Conservation (phyloP, 2,888 invertebrate genomes). For the Caradrina clavipalpis region DNA sequence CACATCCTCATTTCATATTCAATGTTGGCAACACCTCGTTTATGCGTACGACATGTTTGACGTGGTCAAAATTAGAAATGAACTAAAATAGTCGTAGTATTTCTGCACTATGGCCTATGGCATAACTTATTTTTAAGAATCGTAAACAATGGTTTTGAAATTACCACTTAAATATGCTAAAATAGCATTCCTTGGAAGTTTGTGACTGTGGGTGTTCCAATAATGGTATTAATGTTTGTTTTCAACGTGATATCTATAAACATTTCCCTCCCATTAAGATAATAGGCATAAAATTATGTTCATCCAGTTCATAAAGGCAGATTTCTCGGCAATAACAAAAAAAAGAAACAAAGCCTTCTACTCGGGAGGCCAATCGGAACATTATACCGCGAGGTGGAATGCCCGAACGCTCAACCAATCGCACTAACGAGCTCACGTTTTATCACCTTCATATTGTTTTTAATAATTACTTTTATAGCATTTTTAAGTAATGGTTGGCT, state of each 20-base stretch:
- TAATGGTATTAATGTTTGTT: slow-evolving; percentile 10
- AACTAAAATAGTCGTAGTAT: slow-evolving; percentile 40
- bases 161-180: slow-evolving; percentile 5
- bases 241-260: slow-evolving; percentile 16
- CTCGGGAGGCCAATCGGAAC: slow-evolving; percentile 44
- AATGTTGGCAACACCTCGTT: slow-evolving; percentile 57
- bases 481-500: slow-evolving; percentile 29
- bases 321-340: slow-evolving; percentile 38
- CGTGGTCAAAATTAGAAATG: slow-evolving; percentile 69
- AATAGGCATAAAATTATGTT: slow-evolving; percentile 16
- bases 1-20: slow-evolving; percentile 75
- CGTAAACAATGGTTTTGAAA: slow-evolving; percentile 35
- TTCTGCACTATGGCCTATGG: slow-evolving; percentile 28
- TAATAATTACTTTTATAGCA: slow-evolving; percentile 43
- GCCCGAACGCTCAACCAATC: slow-evolving; percentile 64
- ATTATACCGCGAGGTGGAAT: slow-evolving; percentile 59
- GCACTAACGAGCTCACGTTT: slow-evolving; percentile 71
- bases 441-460: slow-evolving; percentile 67
- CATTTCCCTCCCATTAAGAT: slow-evolving; percentile 7
- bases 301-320: slow-evolving; percentile 11
- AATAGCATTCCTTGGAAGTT: slow-evolving; percentile 8
- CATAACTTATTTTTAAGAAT: slow-evolving; percentile 31
- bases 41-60: slow-evolving; percentile 52
- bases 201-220: slow-evolving; percentile 11
- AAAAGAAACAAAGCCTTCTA: slow-evolving; percentile 46